Evolutionary conservation across 2,888 invertebrate species (phyloP), one percentile per base, ranked within the genome.

Genomic region (Lordiphosa fenestrarum): DNA sequence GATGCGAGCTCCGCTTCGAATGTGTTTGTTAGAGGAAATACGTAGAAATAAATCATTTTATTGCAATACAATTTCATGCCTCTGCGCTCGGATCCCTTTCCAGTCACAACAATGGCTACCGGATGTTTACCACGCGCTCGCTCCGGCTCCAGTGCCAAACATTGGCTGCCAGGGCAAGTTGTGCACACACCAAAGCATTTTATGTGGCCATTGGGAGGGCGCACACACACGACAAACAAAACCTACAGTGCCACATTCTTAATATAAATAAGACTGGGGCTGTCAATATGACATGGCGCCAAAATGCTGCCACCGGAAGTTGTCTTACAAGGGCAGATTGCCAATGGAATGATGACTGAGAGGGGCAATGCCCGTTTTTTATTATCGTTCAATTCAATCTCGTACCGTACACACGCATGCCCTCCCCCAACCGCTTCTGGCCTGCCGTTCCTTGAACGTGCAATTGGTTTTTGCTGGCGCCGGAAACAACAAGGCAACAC

Each of bases 11-110:
- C 12, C 6, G 15, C 23, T 15, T 3, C 62, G 44, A 23, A 9
- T 13, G 36, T 64, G 50, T 33, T 30, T 38, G 41, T 40, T 36
- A n/a, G 51, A 42, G 65, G 53, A 61, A 69, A 69, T 66, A 80
- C 71, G 76, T 64, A 59, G 60, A 59, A 76, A 83, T 83, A 78
- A 78, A 78, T 82, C 77, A 78, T 80, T 78, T 78, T 78, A 78
- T 78, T 78, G 83, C 76, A 71, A 78, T 73, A 83, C 73, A 69
- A 75, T 78, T 73, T 65, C 59, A 35, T 49, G 15, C 46, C 15
- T 35, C n/a, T 33, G 23, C 30, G 6, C 23, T 15, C 39, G 15
- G 39, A 6, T 7, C 33, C 44, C 44, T 19, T 44, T 19, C 4
- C 19, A 12, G 5, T 42, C 33, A 42, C 44, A 59, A 64, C 50